Conservation (phyloP, 1,140 invertebrate species). For the Coenobita brevimanus region DNA sequence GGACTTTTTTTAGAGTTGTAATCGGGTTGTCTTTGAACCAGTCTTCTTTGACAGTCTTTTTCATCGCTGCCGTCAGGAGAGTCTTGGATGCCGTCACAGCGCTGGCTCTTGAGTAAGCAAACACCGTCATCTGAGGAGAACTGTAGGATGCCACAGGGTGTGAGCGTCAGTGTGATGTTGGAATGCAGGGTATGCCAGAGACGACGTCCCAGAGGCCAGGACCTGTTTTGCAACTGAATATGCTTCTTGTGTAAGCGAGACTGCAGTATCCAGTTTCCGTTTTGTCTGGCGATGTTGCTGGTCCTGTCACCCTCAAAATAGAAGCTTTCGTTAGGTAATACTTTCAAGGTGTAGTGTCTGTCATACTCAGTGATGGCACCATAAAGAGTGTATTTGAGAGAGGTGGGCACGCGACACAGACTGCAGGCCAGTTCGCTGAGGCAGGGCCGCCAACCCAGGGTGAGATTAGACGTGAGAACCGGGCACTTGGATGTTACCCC, state of each 20-base stretch:
- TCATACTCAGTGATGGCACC: constrained; percentile 8
- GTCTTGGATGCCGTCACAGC: constrained; percentile 23
- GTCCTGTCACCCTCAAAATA: constrained; percentile 18
- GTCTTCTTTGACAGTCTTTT: not conserved
- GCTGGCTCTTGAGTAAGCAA: constrained; percentile 18
- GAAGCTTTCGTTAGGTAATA: not conserved
- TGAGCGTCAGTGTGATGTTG: constrained; percentile 20
- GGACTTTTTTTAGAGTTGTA: not conserved
- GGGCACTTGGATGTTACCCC: not conserved
- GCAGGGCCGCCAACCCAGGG: not conserved
- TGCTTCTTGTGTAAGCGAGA: not conserved
- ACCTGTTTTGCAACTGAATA: not conserved
- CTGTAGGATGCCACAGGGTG: constrained; percentile 24
- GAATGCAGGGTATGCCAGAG: not conserved
- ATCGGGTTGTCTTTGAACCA: not conserved
- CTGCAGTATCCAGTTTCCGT: not conserved
- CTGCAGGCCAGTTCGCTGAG: constrained; percentile 28
- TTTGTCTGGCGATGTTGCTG: not conserved
- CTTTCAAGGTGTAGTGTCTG: not conserved
- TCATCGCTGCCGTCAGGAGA: constrained; percentile 29
- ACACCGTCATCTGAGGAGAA: constrained; percentile 52
- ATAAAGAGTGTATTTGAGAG: constrained; percentile 15
- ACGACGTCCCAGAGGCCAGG: constrained; percentile 6
- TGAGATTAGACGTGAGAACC: not conserved
- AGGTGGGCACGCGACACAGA: not conserved